These are phyloP conservation scores for Myiothlypis coronata DNA, from an alignment of 2,797 vertebrate genomes.

Conservation along the genomic window DNA sequence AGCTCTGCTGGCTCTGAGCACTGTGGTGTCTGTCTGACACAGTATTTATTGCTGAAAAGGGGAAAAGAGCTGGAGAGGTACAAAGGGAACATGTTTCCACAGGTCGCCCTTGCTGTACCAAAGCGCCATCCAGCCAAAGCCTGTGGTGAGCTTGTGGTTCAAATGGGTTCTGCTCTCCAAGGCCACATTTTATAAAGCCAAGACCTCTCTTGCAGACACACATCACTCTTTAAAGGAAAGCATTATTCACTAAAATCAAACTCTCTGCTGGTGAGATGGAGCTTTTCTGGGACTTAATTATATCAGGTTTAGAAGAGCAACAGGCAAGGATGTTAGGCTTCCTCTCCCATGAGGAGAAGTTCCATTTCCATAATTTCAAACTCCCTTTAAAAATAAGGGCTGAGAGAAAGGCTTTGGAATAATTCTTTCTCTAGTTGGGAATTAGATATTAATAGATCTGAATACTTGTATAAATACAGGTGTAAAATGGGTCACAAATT, in stretches of 20 bases:
- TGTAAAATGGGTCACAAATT: neutral
- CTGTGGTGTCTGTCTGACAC: neutral
- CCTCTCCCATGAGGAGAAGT: neutral
- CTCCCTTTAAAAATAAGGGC: neutral
- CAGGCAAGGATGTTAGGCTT: neutral
- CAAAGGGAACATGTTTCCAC: neutral
- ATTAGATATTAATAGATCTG: neutral
- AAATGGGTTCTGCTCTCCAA: neutral
- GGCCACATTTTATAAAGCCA: neutral
- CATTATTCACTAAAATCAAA: neutral
- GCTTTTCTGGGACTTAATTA: constrained; percentile 15
- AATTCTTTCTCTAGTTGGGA: neutral
- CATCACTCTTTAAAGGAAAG: neutral
- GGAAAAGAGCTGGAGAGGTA: neutral
- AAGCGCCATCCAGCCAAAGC: neutral
- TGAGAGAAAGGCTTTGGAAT: neutral
- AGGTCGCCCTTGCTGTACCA: neutral
- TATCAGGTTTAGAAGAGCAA: constrained; percentile 4
- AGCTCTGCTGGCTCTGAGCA: neutral
- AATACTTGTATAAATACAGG: neutral
- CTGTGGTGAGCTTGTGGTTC: neutral
- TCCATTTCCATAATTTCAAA: neutral
- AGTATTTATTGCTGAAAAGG: neutral
- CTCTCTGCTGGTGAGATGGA: neutral
- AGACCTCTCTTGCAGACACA: neutral